phyloP scores from a whole-genome alignment of 2,113 vertebrate genomes.

The Ornithorhynchus anatinus region DNA sequence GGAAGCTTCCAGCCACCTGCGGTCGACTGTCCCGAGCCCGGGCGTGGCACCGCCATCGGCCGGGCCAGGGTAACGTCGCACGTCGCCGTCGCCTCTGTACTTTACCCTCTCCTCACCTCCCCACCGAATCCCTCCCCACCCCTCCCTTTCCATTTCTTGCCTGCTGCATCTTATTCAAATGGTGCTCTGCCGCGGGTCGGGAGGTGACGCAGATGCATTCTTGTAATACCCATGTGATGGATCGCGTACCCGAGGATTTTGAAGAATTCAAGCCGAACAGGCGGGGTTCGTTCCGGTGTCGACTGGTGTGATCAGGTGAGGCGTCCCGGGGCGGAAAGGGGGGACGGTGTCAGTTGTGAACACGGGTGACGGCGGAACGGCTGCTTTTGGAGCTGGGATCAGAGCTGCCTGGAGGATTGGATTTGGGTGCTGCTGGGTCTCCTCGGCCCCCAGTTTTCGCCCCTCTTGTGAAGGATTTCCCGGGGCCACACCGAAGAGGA shows the following conservation, averaged over 20 bases:
- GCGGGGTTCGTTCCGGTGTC: slow-evolving; percentile 58
- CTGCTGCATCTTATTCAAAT: slow-evolving; percentile 44
- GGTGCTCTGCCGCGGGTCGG: slow-evolving; percentile 70
- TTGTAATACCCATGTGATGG: slow-evolving; percentile 54
- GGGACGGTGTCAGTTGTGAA: slow-evolving; percentile 36
- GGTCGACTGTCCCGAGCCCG: slow-evolving; percentile 47
- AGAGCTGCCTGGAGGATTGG: slow-evolving; percentile 29
- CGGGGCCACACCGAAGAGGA: slow-evolving; percentile 48
- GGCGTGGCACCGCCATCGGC: slow-evolving; percentile 39
- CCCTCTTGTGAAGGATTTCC: slow-evolving; percentile 37
- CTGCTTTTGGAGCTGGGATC: slow-evolving; percentile 25
- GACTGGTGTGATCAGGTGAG: slow-evolving; percentile 51
- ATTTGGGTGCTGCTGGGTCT: slow-evolving; percentile 42
- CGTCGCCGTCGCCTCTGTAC: slow-evolving; percentile 37
- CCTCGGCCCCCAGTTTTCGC: slow-evolving; percentile 39
- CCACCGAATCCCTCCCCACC: no score
- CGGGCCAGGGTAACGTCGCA: slow-evolving; percentile 53
- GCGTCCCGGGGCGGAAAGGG: slow-evolving; percentile 33
- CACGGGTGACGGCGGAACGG: slow-evolving; percentile 31
- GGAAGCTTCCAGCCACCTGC: slow-evolving; percentile 52
- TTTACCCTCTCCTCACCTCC: neutral
- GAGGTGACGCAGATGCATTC: slow-evolving; percentile 59
- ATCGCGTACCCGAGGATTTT: slow-evolving; percentile 60
- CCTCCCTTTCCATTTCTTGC: slow-evolving; percentile 22
- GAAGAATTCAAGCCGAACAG: slow-evolving; percentile 57